Evolutionary conservation across 2,797 vertebrate species (phyloP).

Genomic region (Acanthurus tractus): DNA sequence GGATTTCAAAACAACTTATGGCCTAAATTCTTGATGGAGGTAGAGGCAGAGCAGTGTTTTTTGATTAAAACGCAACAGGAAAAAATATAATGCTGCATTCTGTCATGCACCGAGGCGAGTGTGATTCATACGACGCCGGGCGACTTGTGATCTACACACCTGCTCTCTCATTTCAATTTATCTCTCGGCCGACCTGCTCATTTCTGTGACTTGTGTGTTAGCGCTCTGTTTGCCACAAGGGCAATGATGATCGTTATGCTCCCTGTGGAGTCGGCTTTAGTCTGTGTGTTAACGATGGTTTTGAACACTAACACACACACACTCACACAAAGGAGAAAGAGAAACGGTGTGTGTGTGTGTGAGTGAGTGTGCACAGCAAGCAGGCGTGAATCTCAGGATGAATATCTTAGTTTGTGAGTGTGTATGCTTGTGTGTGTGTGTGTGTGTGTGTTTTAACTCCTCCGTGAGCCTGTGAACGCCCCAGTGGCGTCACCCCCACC

Average conservation of each 20-base stretch:
- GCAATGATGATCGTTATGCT: conserved; percentile 49
- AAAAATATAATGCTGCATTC: not conserved
- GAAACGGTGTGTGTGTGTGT: conserved; percentile 14
- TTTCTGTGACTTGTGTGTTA: conserved; percentile 54
- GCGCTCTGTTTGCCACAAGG: conserved; percentile 56
- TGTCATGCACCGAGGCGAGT: not conserved
- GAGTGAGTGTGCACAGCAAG: conserved; percentile 24
- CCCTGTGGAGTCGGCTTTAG: conserved; percentile 59
- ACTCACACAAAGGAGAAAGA: conserved; percentile 19
- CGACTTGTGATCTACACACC: conserved; percentile 47
- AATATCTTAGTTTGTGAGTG: conserved; percentile 45
- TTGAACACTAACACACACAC: conserved; percentile 3
- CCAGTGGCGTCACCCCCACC: conserved; percentile 72
- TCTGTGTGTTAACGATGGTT: conserved; percentile 51
- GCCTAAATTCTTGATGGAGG: conserved; percentile 51
- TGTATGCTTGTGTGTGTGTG: conserved; percentile 22
- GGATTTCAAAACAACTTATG: conserved; percentile 56
- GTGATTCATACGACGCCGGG: conserved; percentile 28
- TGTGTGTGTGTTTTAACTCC: conserved; percentile 53
- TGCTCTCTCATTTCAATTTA: conserved; percentile 52
- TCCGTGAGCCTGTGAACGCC: conserved; percentile 64
- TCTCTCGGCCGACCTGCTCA: conserved; percentile 50
- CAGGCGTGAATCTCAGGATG: conserved; percentile 58
- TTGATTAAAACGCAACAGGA: conserved; percentile 34
- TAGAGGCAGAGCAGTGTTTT: conserved; percentile 5